Base-by-base conservation (phyloP, 1,140 invertebrate species). In the Conus betulinus region DNA sequence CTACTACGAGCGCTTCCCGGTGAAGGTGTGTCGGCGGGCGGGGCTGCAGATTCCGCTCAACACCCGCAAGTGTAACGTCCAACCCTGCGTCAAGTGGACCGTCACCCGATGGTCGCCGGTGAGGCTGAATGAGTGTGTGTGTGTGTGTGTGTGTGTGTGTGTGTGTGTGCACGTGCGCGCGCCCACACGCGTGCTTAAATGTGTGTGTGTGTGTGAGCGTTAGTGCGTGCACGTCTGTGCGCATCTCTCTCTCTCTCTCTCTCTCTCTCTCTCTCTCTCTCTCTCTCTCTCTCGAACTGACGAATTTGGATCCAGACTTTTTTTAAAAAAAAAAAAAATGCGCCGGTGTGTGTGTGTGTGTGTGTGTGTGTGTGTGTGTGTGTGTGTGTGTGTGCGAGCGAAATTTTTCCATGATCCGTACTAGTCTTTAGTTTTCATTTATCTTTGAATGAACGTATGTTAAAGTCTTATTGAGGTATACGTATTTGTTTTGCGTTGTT, bases 71-170 rank as follows among this genome's bases (percentile, higher is more conserved):
- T 93, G 93, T 87, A 88, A 88, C 39, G 89, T 71, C 5, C n/a
- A 89, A 11, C 90, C 90, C 11, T 93, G 93, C 89, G 90, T 91
- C 27, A 86, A 90, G 74, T 93, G 93, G 93, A 87, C 88, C 17
- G 84, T 88, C n/a, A 90, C 91, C 23, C 90, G 92, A 25, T 94
- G 93, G 93, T 92, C 92, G 5, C 87, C 91, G 90, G 93, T 94
- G 91, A 82, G 82, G 2, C 25, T 7, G 78, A 17, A 52, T 76
- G 74, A 15, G 5, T 76, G 74, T 4, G 5, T 6, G 74, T 76
- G 74, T 76, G 74, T 76, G 74, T 76, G 74, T 76, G 74, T 76
- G 74, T 76, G 74, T 76, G 74, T 76, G 74, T 76, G 71, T 76
- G 71, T 76, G 71, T 76, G 71, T 8, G 20, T 76, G 71, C 20